A percentile compares a stretch with the other conserved stretches of the same genome.
These are phyloP conservation scores for Microtus montanus DNA, from an alignment of 2,113 vertebrate genomes.

Conservation along the genomic window DNA sequence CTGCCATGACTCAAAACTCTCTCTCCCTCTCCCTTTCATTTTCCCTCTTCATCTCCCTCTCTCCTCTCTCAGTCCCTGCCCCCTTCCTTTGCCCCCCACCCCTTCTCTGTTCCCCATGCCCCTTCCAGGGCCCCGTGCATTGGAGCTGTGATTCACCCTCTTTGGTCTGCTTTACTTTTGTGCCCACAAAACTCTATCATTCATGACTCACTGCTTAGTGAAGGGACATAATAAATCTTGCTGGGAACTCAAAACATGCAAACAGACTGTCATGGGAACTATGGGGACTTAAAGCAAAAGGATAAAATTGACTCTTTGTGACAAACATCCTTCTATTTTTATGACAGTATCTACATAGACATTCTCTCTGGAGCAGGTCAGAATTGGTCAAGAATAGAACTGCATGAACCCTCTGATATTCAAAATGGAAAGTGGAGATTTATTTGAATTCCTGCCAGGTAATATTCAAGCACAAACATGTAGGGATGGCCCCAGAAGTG, in stretches of 20 bases:
- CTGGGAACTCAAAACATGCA: constrained; percentile 40
- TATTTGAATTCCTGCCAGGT: constrained; percentile 3
- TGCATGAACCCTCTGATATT: neutral
- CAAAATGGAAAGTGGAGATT: constrained; percentile 15
- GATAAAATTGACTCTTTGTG: constrained; percentile 15
- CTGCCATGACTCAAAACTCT: neutral
- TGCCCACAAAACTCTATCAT: neutral
- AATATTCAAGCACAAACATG: neutral
- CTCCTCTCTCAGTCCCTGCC: neutral
- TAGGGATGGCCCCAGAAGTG: neutral
- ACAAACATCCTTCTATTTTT: constrained; percentile 40
- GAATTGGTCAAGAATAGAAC: constrained; percentile 5
- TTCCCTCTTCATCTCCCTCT: neutral
- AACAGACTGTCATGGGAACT: neutral
- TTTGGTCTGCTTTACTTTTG: neutral
- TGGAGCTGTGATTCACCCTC: neutral
- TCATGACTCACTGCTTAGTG: constrained; percentile 39
- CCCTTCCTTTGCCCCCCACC: accelerated
- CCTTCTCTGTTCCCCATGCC: neutral
- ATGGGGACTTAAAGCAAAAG: neutral
- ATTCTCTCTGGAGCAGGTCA: constrained; percentile 15
- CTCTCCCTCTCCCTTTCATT: neutral
- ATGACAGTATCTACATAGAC: neutral
- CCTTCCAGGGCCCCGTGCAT: neutral
- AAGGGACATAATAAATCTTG: constrained; percentile 9